A percentile compares a stretch with the other conserved stretches of the same genome.
phyloP scores from a whole-genome alignment of 2,113 vertebrate genomes.

The Gracilinanus agilis region DNA sequence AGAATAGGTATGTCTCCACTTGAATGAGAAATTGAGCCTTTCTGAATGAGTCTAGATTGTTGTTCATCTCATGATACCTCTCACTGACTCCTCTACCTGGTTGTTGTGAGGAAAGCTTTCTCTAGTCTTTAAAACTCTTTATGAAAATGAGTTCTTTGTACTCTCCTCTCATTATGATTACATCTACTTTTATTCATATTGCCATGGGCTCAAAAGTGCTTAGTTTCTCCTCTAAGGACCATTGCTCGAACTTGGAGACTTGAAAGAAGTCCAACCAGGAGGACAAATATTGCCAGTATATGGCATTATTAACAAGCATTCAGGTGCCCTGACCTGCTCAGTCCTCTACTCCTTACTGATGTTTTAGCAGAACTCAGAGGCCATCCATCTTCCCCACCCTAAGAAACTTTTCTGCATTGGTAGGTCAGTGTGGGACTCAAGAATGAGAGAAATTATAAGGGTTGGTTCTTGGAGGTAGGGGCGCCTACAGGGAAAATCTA shows the following conservation, averaged over 20 bases:
- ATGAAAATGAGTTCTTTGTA: not conserved
- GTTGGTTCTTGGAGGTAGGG: not conserved
- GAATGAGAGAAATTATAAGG: slow-evolving; percentile 33
- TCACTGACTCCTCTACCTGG: not conserved
- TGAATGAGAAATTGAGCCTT: not conserved
- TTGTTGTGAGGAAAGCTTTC: not conserved
- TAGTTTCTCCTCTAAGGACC: not conserved
- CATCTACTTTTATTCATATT: not conserved
- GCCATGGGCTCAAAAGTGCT: not conserved
- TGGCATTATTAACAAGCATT: slow-evolving; percentile 59
- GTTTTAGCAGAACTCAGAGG: slow-evolving; percentile 65
- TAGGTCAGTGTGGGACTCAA: slow-evolving; percentile 14
- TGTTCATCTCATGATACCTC: not conserved
- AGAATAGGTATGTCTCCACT: not conserved
- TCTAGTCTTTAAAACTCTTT: not conserved
- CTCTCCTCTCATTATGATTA: not conserved
- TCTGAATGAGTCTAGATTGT: not conserved
- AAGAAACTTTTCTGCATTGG: slow-evolving; percentile 57
- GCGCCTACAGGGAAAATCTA: not conserved
- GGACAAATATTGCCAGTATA: slow-evolving; percentile 50
- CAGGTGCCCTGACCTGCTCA: not conserved
- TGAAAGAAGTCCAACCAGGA: slow-evolving; percentile 7
- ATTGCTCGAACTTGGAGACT: not conserved
- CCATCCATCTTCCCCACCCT: slow-evolving; percentile 50
- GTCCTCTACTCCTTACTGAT: slow-evolving; percentile 59